A percentile compares a stretch with the other conserved stretches of the same genome.
Conservation (phyloP, 2,888 invertebrate species). For the Encarsia formosa region DNA sequence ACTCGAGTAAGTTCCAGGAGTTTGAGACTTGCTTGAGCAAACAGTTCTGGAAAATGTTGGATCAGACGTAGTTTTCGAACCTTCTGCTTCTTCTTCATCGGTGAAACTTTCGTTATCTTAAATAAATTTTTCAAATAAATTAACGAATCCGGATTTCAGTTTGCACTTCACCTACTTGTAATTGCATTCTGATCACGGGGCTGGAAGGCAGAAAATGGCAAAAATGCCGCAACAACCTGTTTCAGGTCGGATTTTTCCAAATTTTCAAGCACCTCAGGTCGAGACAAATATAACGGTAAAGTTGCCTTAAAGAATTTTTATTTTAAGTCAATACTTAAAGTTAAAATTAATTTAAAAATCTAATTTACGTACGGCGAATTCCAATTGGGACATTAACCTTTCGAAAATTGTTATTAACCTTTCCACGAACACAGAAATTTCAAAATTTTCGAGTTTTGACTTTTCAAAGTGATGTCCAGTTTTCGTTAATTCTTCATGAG, state of each 20-base stretch:
- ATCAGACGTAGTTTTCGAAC: too few species aligned
- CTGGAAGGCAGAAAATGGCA: neutral
- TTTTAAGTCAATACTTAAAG: neutral
- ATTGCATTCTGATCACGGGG: too few species aligned
- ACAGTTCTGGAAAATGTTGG: too few species aligned
- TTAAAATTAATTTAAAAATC: neutral
- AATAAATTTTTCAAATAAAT: too few species aligned
- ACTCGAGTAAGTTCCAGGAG: too few species aligned
- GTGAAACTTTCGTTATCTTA: too few species aligned
- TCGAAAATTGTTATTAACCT: conserved; percentile 15
- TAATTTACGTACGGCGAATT: conserved; percentile 16
- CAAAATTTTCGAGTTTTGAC: conserved; percentile 7
- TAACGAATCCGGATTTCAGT: too few species aligned
- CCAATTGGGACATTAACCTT: conserved; percentile 16
- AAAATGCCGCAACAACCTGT: conserved; percentile 1
- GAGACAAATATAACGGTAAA: conserved; percentile 6
- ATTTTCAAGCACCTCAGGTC: neutral
- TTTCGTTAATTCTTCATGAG: neutral
- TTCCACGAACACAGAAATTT: conserved; percentile 19
- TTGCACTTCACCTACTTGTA: too few species aligned
- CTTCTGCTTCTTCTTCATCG: too few species aligned
- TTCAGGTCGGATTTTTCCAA: conserved; percentile 6
- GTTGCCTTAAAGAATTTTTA: conserved; percentile 14
- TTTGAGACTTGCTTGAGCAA: too few species aligned
- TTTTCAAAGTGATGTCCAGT: conserved; percentile 7